Evolutionary conservation across 2,113 vertebrate genomes (phyloP).

Genomic region (Anolis carolinensis): DNA sequence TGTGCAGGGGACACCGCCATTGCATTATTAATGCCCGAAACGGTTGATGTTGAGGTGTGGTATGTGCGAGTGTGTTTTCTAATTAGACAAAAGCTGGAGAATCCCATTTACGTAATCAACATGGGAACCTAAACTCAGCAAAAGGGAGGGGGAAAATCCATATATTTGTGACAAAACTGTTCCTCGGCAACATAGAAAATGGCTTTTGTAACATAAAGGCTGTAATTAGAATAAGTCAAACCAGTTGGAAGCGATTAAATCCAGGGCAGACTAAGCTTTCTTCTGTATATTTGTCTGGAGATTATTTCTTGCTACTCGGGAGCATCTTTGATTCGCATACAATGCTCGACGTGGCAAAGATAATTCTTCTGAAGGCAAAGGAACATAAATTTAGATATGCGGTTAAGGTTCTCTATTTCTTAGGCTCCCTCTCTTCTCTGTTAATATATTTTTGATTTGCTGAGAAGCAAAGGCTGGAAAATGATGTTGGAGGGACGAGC

Average conservation of each 20-base stretch:
- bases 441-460: slow-evolving; percentile 64
- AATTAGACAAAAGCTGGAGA: slow-evolving; percentile 80
- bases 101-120: slow-evolving; percentile 78
- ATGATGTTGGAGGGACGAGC: slow-evolving; percentile 62
- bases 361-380: slow-evolving; percentile 77
- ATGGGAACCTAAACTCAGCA: slow-evolving; percentile 79
- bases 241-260: slow-evolving; percentile 85
- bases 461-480: slow-evolving; percentile 73
- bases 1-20: slow-evolving; percentile 64
- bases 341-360: slow-evolving; percentile 76
- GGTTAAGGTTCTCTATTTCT: slow-evolving; percentile 43
- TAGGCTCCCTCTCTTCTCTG: not conserved
- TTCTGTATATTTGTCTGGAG: slow-evolving; percentile 85
- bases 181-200: slow-evolving; percentile 80
- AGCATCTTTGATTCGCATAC: slow-evolving; percentile 80
- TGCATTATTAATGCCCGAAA: slow-evolving; percentile 78
- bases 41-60: slow-evolving; percentile 68
- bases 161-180: slow-evolving; percentile 79
- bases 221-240: slow-evolving; percentile 88
- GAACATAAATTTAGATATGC: slow-evolving; percentile 79
- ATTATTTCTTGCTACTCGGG: slow-evolving; percentile 76
- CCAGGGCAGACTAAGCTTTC: slow-evolving; percentile 78
- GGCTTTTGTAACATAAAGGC: slow-evolving; percentile 83
- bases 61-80: slow-evolving; percentile 55
- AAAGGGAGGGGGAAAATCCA: slow-evolving; percentile 63